Percentiles rank a stretch among this genome's conserved stretches.
phyloP scores from a whole-genome alignment of 2,113 vertebrate genomes.

The Alethe diademata region DNA sequence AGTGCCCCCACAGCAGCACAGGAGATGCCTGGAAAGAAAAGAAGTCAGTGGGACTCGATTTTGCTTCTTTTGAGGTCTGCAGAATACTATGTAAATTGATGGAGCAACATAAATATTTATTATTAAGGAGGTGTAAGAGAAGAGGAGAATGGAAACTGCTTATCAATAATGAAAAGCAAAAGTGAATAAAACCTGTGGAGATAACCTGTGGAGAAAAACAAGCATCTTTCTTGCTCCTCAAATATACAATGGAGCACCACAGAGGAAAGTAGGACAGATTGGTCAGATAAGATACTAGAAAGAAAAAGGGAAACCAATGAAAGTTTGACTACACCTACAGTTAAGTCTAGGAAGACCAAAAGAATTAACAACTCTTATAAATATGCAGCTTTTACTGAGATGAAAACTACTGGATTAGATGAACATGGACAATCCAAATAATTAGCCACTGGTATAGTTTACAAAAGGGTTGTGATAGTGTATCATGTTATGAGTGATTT shows the following conservation, averaged over 20 bases:
- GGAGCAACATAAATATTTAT: neutral
- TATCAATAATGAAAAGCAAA: constrained; percentile 1
- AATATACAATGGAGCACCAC: neutral
- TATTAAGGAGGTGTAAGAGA: neutral
- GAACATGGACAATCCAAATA: neutral
- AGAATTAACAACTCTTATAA: neutral
- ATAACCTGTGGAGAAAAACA: neutral
- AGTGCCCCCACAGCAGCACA: neutral
- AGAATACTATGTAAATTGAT: neutral
- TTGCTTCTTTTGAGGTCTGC: neutral
- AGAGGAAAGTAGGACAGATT: neutral
- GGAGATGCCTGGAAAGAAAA: neutral
- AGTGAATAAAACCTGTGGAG: neutral
- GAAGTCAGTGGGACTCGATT: neutral
- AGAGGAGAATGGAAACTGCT: neutral
- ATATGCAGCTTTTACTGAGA: neutral
- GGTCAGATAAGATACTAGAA: neutral
- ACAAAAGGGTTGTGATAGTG: neutral
- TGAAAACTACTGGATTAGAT: neutral
- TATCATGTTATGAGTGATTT: neutral
- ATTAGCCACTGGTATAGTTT: neutral
- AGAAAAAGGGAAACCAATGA: neutral
- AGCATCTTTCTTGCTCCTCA: neutral
- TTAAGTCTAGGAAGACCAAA: neutral
- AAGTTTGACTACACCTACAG: neutral